Conservation (phyloP, 2,888 invertebrate genomes). For the Lochmaea crataegi region DNA sequence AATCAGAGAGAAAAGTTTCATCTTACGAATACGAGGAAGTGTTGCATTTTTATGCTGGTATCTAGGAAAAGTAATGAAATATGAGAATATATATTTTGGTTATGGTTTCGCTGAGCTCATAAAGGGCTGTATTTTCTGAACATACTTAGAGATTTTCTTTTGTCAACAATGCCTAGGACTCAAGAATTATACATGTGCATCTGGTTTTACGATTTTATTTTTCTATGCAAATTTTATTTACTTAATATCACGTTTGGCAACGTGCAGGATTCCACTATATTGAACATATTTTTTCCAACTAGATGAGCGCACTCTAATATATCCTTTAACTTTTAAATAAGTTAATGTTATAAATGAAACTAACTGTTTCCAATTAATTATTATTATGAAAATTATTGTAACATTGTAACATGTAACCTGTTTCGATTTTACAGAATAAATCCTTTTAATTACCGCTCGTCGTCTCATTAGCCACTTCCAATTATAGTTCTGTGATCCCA, state of each 20-base stretch:
- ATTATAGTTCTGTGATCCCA: too few relatives aligned
- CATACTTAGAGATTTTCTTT: neutral
- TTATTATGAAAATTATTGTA: too few relatives aligned
- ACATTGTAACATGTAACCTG: too few relatives aligned
- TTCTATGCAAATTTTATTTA: neutral
- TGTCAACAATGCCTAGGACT: slow-evolving; percentile 10
- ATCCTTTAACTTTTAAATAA: too few relatives aligned
- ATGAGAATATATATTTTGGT: slow-evolving; percentile 24
- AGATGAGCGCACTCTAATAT: too few relatives aligned
- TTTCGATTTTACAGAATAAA: too few relatives aligned
- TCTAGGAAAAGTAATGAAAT: slow-evolving; percentile 30
- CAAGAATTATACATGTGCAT: neutral
- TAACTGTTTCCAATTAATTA: too few relatives aligned
- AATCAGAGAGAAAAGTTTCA: slow-evolving; percentile 38
- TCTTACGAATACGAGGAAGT: slow-evolving; percentile 36
- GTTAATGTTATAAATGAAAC: too few relatives aligned
- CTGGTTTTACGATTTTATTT: slow-evolving; percentile 10
- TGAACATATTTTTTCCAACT: neutral
- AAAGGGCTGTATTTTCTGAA: slow-evolving; percentile 3
- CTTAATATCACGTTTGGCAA: neutral
- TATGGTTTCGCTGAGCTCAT: slow-evolving; percentile 10
- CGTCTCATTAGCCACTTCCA: too few relatives aligned
- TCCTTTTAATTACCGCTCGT: too few relatives aligned
- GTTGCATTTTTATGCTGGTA: slow-evolving; percentile 37
- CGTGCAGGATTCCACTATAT: neutral